Conservation (phyloP, 2,888 invertebrate genomes). For the Labia minor region DNA sequence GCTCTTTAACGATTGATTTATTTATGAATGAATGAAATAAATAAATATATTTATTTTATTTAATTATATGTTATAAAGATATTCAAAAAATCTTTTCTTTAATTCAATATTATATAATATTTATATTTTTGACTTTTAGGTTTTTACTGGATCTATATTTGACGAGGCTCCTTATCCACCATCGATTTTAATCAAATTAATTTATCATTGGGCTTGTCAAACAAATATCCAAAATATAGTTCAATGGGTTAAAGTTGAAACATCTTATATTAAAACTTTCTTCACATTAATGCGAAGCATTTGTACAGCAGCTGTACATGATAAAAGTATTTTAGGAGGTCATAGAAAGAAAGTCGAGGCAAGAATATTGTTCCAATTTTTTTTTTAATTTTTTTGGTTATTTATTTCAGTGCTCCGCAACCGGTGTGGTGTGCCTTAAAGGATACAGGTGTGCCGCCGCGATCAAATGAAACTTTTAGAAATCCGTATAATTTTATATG, state of each 20-base stretch:
- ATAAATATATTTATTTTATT: too few species aligned
- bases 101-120: conserved; percentile 3
- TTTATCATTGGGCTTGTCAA: conserved; percentile 88
- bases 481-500: too few species aligned
- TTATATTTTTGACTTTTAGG: conserved; percentile 23
- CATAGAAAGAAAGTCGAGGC: conserved; percentile 57
- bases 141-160: conserved; percentile 77
- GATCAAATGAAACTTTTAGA: too few species aligned
- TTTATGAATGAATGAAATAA: too few species aligned
- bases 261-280: conserved; percentile 52
- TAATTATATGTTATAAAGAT: too few species aligned
- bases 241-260: conserved; percentile 76
- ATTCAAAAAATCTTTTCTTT: too few species aligned
- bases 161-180: conserved; percentile 78
- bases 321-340: conserved; percentile 66
- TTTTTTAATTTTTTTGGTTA: background rate
- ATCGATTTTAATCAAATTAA: conserved; percentile 65
- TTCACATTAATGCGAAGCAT: conserved; percentile 64
- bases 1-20: too few species aligned
- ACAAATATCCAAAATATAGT: conserved; percentile 80
- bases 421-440: too few species aligned
- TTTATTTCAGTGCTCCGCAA: too few species aligned
- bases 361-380: conserved; percentile 17
- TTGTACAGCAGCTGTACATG: conserved; percentile 69
- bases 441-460: too few species aligned